Evolutionary conservation across 2,888 invertebrate species (phyloP).

Genomic region (Busseola fusca): DNA sequence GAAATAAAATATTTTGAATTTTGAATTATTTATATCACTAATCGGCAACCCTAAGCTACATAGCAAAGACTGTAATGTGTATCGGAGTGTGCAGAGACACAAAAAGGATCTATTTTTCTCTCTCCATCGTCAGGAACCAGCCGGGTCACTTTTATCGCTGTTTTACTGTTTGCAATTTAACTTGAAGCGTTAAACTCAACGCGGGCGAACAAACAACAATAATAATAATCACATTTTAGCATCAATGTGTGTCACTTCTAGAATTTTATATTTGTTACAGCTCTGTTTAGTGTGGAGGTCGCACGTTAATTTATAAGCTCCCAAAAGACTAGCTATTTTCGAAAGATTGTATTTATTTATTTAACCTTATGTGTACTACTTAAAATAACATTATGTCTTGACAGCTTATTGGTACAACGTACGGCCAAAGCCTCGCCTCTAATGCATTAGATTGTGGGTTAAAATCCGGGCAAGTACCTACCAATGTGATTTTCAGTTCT

Average conservation of each 20-base stretch:
- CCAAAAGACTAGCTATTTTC: background rate
- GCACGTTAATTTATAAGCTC: conserved; percentile 1
- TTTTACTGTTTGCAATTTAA: conserved; percentile 86
- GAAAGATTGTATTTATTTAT: no score
- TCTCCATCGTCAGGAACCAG: conserved; percentile 73
- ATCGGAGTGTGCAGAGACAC: conserved; percentile 56
- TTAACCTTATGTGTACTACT: background rate
- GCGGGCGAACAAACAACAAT: conserved; percentile 76
- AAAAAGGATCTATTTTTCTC: conserved; percentile 69
- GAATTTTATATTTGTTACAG: conserved; percentile 44
- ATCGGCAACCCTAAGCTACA: conserved; percentile 52
- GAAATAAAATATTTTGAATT: no score
- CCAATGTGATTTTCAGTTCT: no score
- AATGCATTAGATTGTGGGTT: background rate
- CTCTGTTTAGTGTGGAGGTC: conserved; percentile 26
- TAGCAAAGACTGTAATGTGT: conserved; percentile 55
- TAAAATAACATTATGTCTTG: background rate
- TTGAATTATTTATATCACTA: background rate
- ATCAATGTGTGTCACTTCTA: conserved; percentile 66
- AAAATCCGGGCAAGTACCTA: background rate
- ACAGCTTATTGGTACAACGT: background rate
- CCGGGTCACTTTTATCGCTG: conserved; percentile 82
- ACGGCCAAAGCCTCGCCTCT: background rate
- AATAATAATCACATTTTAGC: conserved; percentile 74
- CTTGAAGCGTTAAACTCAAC: conserved; percentile 81